These are phyloP conservation scores for Tipula lateralis DNA, from an alignment of 2,888 invertebrate species.

Conservation along the genomic window DNA sequence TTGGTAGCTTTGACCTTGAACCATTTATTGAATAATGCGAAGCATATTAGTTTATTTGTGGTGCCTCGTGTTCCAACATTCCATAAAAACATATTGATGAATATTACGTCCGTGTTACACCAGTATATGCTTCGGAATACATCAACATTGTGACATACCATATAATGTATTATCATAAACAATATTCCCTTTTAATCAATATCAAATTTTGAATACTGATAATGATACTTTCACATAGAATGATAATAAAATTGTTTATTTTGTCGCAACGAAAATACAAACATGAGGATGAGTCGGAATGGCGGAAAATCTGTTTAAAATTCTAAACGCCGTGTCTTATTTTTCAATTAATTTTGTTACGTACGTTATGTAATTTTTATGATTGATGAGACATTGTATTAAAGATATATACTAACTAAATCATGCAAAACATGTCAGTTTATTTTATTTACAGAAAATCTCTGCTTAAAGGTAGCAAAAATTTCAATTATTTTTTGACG, in stretches of 20 bases:
- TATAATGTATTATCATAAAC: background rate
- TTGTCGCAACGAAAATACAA: background rate
- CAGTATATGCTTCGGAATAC: too few species aligned
- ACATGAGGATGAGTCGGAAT: background rate
- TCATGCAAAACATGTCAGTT: background rate
- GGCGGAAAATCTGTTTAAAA: background rate
- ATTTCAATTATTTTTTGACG: too few species aligned
- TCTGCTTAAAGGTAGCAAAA: background rate
- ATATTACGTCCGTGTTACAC: too few species aligned
- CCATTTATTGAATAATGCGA: too few species aligned
- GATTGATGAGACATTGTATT: conserved; percentile 11
- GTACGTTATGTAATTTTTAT: background rate
- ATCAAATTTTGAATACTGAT: background rate
- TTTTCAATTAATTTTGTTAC: background rate
- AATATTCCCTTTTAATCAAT: background rate
- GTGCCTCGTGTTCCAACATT: too few species aligned
- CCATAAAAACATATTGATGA: too few species aligned
- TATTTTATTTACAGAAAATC: background rate
- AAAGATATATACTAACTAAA: background rate
- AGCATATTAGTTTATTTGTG: too few species aligned
- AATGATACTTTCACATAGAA: background rate
- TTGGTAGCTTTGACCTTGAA: too few species aligned
- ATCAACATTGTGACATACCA: too few species aligned
- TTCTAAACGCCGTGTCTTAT: background rate
- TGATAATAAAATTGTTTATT: background rate